Base-by-base conservation (phyloP, 1,140 invertebrate genomes). In the Cylas formicarius region DNA sequence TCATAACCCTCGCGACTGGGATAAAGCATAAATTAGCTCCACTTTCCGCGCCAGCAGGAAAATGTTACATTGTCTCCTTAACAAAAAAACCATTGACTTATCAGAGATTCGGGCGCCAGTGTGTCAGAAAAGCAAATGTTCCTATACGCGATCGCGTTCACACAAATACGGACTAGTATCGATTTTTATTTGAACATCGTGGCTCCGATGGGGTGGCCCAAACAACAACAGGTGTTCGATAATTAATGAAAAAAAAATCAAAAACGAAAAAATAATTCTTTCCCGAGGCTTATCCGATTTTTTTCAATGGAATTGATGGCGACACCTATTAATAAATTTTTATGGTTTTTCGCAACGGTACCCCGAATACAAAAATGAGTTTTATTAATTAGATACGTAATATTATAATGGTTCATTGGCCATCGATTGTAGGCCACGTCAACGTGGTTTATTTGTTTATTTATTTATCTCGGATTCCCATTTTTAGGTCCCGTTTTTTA, bases 261-360 rank as follows among this genome's bases (percentile, higher is more conserved):
- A n/a, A n/a, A n/a, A n/a, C n/a, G n/a, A n/a, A n/a, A n/a, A n/a
- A n/a, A n/a, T n/a, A n/a, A n/a, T n/a, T n/a, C n/a, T n/a, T n/a
- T n/a, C n/a, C n/a, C n/a, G n/a, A n/a, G n/a, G n/a, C n/a, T n/a
- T n/a, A n/a, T n/a, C 46, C 41, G 28, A 40, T 37, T 59, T 62
- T 58, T 60, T 62, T 59, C 57, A 55, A 49, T 57, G 50, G 48
- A 26, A 48, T 50, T 41, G 43, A 50, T 48, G 60, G 57, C 59
- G 57, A 62, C 61, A 62, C 61, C 61, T 60, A 63, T 60, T 61
- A 62, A 62, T 62, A 58, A 59, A 52, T 57, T 55, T 38, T 57
- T 52, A 55, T 47, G 50, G 42, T 57, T 56, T 54, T 50, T 43
- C 45, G 52, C 48, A 44, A 53, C 20, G 47, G 28, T 44, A 57